phyloP scores from a whole-genome alignment of 2,888 invertebrate genomes.

The Acanthacorydalis orientalis region DNA sequence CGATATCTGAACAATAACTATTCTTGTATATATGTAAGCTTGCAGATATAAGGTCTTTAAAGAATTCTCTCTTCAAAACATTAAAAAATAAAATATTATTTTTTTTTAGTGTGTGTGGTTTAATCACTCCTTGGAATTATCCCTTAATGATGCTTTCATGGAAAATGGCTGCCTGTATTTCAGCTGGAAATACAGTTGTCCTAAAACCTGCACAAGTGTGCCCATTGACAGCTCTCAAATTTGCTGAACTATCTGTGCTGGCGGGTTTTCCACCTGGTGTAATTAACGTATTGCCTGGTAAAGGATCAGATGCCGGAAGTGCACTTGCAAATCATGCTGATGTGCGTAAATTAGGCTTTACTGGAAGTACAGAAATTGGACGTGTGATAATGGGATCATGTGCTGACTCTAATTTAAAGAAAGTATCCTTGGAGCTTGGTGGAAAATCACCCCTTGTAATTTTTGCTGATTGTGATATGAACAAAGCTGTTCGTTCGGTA shows the following conservation, averaged over 20 bases:
- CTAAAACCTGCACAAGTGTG: conserved; percentile 90
- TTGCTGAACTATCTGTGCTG: conserved; percentile 72
- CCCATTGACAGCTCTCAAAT: conserved; percentile 86
- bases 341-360: conserved; percentile 87
- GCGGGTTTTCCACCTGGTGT: conserved; percentile 95
- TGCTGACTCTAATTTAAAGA: conserved; percentile 82
- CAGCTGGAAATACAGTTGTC: conserved; percentile 91
- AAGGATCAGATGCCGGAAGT: conserved; percentile 63
- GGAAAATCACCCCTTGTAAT: conserved; percentile 93
- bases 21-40: too few relatives aligned
- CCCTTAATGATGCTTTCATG: conserved; percentile 97
- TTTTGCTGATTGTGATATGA: conserved; percentile 85
- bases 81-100: background rate
- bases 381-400: conserved; percentile 84
- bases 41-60: too few relatives aligned
- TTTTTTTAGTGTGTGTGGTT: conserved; percentile 59
- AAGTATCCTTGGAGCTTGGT: conserved; percentile 84
- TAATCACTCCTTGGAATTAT: conserved; percentile 96
- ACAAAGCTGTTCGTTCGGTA: conserved; percentile 80
- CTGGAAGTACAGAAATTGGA: conserved; percentile 88
- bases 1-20: background rate
- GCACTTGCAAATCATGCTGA: conserved; percentile 73
- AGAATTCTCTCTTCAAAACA: too few relatives aligned
- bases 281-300: conserved; percentile 81
- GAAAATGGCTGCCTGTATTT: conserved; percentile 96